Base-by-base conservation (phyloP, 2,113 vertebrate genomes). In the Actenoides hombroni region DNA sequence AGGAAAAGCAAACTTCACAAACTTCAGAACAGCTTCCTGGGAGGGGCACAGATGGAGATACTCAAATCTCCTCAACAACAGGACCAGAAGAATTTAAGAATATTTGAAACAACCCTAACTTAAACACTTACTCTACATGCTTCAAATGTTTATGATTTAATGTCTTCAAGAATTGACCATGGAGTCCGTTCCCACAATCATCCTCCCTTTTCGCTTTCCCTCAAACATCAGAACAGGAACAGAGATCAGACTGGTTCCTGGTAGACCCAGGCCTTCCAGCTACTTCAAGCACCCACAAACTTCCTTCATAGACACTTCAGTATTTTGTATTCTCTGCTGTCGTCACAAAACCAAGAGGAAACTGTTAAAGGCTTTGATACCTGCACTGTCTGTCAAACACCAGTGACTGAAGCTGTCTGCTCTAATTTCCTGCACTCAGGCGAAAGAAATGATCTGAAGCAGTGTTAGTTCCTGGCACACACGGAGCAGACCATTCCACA, bases 41-140 rank as follows among this genome's bases (percentile, higher is more conserved):
- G 35, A 59, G 13, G 20, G 12, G 16, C 40, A 29, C 33, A 40
- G 18, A 63, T 17, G 10, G 19, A 51, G 13, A 17, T 28, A 40
- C 1, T 5, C 15, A 23, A 6, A 49, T 39, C 59, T 67, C 65
- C 42, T 40, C 44, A 42, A 28, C 28, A 19, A 20, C 5, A 14
- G 0, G 0, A 49, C 49, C 31, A 48, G 20, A 78, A 91, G 13
- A 39, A 76, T 6, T 64, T 48, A 53, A 14, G 65, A 78, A 13
- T 35, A 33, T 24, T 13, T 39, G 5, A 77, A 42, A 21, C 17
- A 6, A 48, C 49, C 15, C 5, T 3, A 16, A 65, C 37, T 19
- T 24, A 14, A 76, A 31, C 11, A 5, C 16, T 46, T 0, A 0
- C 39, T 70, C 26, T 28, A 11, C 6, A 1, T 0, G 0, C 5